A percentile compares a stretch with the other conserved stretches of the same genome.
These are phyloP conservation scores for Aphis gossypii DNA, from an alignment of 1,140 invertebrate species.

Conservation along the genomic window DNA sequence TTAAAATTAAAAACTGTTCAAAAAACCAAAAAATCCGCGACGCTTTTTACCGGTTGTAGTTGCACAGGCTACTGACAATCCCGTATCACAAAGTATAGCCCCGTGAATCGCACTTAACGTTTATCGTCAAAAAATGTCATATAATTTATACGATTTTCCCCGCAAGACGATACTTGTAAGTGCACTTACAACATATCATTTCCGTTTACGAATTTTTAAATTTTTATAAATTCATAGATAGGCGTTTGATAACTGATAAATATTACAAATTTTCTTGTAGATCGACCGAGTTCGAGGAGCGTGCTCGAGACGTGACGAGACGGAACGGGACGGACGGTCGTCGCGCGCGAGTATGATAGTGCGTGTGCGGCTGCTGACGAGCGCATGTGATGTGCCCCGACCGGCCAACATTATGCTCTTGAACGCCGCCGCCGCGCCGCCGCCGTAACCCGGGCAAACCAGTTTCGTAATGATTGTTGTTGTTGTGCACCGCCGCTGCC, in stretches of 20 bases:
- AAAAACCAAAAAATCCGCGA: too few species aligned
- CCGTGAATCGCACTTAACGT: not conserved
- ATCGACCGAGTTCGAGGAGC: not conserved
- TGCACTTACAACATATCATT: not conserved
- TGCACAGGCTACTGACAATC: not conserved
- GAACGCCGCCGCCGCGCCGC: conserved; percentile 8
- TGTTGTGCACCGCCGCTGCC: not conserved
- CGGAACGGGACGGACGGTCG: not conserved
- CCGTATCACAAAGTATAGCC: not conserved
- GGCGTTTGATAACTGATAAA: not conserved
- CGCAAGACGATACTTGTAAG: too few species aligned
- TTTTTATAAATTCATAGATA: not conserved
- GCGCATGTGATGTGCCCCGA: conserved; percentile 22
- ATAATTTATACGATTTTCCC: not conserved
- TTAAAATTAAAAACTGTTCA: not conserved
- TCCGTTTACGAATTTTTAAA: not conserved
- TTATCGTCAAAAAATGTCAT: not conserved
- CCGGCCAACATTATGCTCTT: conserved; percentile 14
- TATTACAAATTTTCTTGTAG: not conserved
- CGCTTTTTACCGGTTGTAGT: too few species aligned
- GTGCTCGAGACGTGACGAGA: not conserved
- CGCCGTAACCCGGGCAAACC: conserved; percentile 39
- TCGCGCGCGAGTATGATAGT: not conserved
- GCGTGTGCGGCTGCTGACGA: conserved; percentile 35
- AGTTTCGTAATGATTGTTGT: conserved; percentile 52